phyloP scores from a whole-genome alignment of 2,797 vertebrate genomes.

The Eremophila alpestris region DNA sequence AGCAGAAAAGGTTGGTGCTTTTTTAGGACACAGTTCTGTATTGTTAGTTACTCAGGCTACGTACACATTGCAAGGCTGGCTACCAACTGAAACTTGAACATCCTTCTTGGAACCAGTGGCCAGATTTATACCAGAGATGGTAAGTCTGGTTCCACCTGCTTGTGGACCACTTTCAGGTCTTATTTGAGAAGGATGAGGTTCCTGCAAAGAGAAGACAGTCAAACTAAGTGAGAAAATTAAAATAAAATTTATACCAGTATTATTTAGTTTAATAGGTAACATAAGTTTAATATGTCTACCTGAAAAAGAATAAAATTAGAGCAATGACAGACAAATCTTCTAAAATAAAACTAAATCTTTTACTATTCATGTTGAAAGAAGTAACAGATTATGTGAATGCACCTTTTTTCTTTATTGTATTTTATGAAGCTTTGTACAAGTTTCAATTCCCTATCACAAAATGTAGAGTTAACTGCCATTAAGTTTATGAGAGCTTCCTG shows the following conservation, averaged over 20 bases:
- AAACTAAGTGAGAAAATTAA: neutral
- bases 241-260: neutral
- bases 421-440: neutral
- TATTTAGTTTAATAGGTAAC: neutral
- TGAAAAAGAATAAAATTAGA: neutral
- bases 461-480: neutral
- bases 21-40: neutral
- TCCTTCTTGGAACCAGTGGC: conserved; percentile 89
- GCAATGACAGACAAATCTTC: neutral
- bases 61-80: conserved; percentile 88
- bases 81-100: conserved; percentile 81
- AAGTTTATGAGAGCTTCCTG: neutral
- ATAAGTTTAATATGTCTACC: neutral
- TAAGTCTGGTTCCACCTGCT: conserved; percentile 89
- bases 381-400: neutral
- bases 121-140: conserved; percentile 83
- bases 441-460: neutral
- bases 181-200: conserved; percentile 79
- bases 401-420: neutral
- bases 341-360: neutral
- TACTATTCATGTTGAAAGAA: neutral
- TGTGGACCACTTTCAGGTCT: conserved; percentile 76
- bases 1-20: neutral
- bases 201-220: conserved; percentile 69
- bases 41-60: conserved; percentile 54